These are phyloP conservation scores for Myotis pilosus DNA, from an alignment of 2,797 vertebrate species.

Conservation along the genomic window DNA sequence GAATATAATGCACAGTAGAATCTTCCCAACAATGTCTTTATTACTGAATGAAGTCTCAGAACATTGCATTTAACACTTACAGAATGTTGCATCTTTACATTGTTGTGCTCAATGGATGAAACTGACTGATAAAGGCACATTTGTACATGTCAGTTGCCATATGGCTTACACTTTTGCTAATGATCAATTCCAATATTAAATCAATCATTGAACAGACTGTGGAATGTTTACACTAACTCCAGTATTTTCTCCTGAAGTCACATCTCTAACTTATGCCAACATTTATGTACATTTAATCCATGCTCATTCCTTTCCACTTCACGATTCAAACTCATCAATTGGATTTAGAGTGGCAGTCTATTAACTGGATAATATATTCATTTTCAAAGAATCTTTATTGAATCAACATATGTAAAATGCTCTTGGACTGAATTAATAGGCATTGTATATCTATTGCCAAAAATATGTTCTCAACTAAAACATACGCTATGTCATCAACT, in stretches of 20 bases:
- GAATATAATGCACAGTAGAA: not conserved
- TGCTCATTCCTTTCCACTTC: not conserved
- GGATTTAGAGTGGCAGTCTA: not conserved
- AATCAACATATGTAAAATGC: not conserved
- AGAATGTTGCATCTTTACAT: slow-evolving; percentile 15
- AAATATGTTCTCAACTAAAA: slow-evolving; percentile 38
- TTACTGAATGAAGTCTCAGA: not conserved
- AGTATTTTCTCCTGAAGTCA: not conserved
- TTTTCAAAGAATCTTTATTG: slow-evolving; percentile 46
- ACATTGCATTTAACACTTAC: not conserved
- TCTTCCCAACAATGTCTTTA: not conserved
- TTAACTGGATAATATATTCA: slow-evolving; percentile 21
- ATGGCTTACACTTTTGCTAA: not conserved
- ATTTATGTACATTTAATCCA: not conserved
- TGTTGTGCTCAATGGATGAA: not conserved
- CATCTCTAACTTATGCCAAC: not conserved
- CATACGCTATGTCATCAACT: not conserved
- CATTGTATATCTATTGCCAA: slow-evolving; percentile 9
- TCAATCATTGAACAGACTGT: slow-evolving; percentile 12
- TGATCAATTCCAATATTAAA: slow-evolving; percentile 37
- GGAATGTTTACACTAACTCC: not conserved
- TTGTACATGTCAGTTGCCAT: slow-evolving; percentile 34
- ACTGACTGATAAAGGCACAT: not conserved
- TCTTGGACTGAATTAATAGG: not conserved
- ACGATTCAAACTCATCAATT: not conserved